These are phyloP conservation scores for Nomada hirtipes DNA, from an alignment of 2,888 invertebrate species.

Conservation along the genomic window DNA sequence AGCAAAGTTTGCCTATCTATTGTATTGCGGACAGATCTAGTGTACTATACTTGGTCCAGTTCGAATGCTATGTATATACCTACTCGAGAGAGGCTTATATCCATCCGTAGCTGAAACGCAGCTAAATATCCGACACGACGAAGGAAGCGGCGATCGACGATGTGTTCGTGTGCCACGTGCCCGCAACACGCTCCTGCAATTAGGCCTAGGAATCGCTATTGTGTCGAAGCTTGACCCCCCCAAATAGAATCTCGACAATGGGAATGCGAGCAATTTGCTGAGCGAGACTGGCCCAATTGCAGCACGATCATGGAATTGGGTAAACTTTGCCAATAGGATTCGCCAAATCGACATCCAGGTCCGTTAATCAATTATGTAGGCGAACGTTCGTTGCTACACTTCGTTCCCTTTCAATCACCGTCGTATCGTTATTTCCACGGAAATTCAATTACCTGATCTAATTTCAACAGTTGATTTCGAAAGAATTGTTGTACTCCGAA, in stretches of 20 bases:
- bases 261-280: constrained; percentile 53
- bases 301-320: constrained; percentile 29
- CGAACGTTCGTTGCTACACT: background rate
- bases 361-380: background rate
- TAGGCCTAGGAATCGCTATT: constrained; percentile 57
- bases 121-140: constrained; percentile 29
- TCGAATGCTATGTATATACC: no score
- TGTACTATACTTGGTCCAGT: no score
- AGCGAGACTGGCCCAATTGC: constrained; percentile 49
- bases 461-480: no score
- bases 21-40: no score
- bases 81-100: background rate
- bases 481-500: no score
- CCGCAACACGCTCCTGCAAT: constrained; percentile 56
- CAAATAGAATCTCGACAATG: constrained; percentile 52
- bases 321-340: constrained; percentile 19
- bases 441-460: no score
- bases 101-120: background rate
- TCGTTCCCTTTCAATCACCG: background rate
- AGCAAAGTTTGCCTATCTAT: no score
- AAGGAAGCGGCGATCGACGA: constrained; percentile 20
- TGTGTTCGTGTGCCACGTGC: constrained; percentile 49
- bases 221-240: constrained; percentile 40
- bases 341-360: constrained; percentile 4
- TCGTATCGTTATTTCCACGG: no score